Conservation (phyloP, 1,140 invertebrate genomes). For the Calliphora vicina region DNA sequence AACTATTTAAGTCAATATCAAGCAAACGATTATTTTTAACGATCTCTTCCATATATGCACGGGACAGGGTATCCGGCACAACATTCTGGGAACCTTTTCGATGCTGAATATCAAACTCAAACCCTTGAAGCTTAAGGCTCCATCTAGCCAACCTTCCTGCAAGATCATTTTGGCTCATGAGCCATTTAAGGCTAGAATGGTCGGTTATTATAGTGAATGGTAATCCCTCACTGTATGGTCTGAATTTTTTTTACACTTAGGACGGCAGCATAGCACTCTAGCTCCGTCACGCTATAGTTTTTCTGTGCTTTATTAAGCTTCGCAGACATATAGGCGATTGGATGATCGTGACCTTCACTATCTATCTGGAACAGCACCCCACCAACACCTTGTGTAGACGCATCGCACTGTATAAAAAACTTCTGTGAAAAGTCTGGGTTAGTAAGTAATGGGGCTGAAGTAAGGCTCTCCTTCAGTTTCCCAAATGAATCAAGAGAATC, state of each 20-base stretch:
- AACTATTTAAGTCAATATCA: neutral
- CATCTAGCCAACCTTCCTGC: slow-evolving; percentile 52
- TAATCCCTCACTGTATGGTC: slow-evolving; percentile 59
- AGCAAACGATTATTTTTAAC: neutral
- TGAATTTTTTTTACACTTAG: slow-evolving; percentile 62
- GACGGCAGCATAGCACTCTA: slow-evolving; percentile 63
- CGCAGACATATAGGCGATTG: slow-evolving; percentile 22
- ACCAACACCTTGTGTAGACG: neutral
- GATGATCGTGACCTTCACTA: neutral
- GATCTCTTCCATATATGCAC: neutral
- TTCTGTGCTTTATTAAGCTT: slow-evolving; percentile 38
- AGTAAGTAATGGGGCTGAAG: neutral
- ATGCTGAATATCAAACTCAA: neutral
- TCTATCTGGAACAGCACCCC: slow-evolving; percentile 1
- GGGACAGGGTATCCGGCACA: neutral
- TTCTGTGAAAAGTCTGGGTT: neutral
- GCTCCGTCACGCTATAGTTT: slow-evolving; percentile 53
- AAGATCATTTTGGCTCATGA: slow-evolving; percentile 47
- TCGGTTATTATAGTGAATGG: slow-evolving; percentile 60
- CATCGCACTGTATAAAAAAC: slow-evolving; percentile 48
- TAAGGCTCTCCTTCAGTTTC: neutral
- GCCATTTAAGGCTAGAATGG: slow-evolving; percentile 45
- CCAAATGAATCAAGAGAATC: neutral
- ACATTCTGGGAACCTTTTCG: neutral
- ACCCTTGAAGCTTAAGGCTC: slow-evolving; percentile 28